Percentiles rank a stretch among this genome's conserved stretches.
Conservation (phyloP, 2,797 vertebrate genomes). For the Sciurus vulgaris region DNA sequence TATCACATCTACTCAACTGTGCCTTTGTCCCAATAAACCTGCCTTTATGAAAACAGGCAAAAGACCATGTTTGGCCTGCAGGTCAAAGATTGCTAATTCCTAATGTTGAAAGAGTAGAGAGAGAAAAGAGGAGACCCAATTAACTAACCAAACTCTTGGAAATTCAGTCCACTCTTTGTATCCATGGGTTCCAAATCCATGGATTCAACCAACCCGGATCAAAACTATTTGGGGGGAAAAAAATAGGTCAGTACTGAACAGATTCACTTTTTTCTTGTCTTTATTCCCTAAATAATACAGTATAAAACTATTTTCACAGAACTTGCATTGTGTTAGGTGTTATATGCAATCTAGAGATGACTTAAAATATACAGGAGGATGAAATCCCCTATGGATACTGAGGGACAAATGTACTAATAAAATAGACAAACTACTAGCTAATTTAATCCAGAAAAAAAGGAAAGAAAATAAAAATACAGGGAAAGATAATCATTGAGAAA, state of each 20-base stretch:
- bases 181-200: not conserved
- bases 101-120: not conserved
- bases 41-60: not conserved
- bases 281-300: not conserved
- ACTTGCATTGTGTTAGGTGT: not conserved
- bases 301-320: too few species aligned
- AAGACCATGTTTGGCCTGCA: not conserved
- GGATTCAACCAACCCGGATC: not conserved
- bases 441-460: not conserved
- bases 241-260: not conserved
- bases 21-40: constrained; percentile 21
- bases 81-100: not conserved
- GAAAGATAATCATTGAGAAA: constrained; percentile 5
- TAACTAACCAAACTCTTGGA: constrained; percentile 23
- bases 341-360: not conserved
- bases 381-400: not conserved
- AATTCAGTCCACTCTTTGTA: not conserved
- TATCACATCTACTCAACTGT: not conserved
- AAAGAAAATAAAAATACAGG: constrained; percentile 6
- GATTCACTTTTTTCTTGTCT: not conserved
- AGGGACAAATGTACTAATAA: not conserved
- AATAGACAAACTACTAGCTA: not conserved
- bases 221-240: not conserved
- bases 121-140: not conserved
- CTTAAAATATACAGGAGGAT: not conserved